phyloP scores from a whole-genome alignment of 2,113 vertebrate genomes.

The Phylloscopus trochiloides region DNA sequence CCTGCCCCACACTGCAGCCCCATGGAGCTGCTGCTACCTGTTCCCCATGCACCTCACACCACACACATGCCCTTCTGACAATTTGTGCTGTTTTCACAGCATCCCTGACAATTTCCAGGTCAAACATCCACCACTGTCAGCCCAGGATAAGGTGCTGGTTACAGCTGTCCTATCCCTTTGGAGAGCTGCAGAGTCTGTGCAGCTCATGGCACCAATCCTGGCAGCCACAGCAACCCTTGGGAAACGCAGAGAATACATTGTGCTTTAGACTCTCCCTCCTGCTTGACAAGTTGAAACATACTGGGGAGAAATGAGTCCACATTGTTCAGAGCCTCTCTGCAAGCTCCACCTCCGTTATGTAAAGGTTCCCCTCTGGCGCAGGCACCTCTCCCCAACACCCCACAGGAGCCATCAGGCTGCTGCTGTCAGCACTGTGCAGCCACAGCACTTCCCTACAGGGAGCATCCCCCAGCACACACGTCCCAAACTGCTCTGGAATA shows the following conservation, averaged over 20 bases:
- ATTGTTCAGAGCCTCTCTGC: background rate
- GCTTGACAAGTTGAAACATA: background rate
- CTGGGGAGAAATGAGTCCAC: background rate
- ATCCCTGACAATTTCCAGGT: background rate
- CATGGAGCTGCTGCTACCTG: background rate
- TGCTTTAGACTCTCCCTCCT: background rate
- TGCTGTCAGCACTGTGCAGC: background rate
- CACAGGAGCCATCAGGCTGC: slow-evolving; percentile 7
- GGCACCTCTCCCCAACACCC: background rate
- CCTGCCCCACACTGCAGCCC: background rate
- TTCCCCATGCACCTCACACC: background rate
- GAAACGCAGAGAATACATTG: background rate
- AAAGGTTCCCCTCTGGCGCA: background rate
- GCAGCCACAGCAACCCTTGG: background rate
- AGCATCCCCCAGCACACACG: background rate
- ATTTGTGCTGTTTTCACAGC: background rate
- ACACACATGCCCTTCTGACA: background rate
- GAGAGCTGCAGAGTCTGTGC: background rate
- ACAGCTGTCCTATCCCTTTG: background rate
- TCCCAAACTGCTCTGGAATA: background rate
- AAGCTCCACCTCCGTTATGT: rapidly evolving
- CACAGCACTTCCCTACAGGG: background rate
- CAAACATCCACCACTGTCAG: background rate
- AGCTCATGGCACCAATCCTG: background rate
- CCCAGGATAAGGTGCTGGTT: background rate